Base-by-base conservation (phyloP, 2,113 vertebrate species). In the Bambusicola thoracicus region DNA sequence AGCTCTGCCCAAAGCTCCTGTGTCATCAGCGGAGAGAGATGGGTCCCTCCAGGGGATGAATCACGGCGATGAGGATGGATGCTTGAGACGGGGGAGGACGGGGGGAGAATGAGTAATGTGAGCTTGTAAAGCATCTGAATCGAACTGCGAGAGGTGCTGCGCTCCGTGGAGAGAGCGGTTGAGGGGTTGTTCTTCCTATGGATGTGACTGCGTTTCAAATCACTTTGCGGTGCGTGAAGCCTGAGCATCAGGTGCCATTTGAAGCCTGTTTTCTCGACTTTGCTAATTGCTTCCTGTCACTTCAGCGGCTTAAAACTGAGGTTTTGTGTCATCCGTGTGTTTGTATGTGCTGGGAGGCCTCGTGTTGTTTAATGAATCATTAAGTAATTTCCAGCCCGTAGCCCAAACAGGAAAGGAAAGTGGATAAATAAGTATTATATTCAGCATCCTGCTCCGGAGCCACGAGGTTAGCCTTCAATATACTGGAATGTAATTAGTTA, bases 401-500 rank as follows among this genome's bases (percentile, higher is more conserved):
- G 87, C 84, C 87, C 49, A 65, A 87, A 93, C 85, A 70, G 77
- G 74, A 79, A 81, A 41, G 62, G 75, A 67, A 89, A 77, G 59
- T 7, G 49, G 16, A 3, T 74, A 89, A 85, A 88, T 70, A 84
- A 92, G 41, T 27, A 5, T 18, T 78, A 66, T 20, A 24, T 77
- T 36, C 41, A 56, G 63, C 59, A 55, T 68, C 91, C 78, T 32
- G 3, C 56, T 76, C 92, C 17, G 13, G 81, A 59, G 79, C 61
- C 79, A 18, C 5, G 11, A 81, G 30, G 65, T 92, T 63, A 21
- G 68, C 19, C 58, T 74, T 18, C 89, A 32, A 43, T 49, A 32
- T 68, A 15, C 89, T 49, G 5, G 62, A 79, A 36, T 92, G 49
- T 95, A 91, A 97, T 97, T 96, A 97, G 90, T 81, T 82, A 44